phyloP scores from a whole-genome alignment of 2,888 invertebrate species.

The Tenthredo scrophulariae region DNA sequence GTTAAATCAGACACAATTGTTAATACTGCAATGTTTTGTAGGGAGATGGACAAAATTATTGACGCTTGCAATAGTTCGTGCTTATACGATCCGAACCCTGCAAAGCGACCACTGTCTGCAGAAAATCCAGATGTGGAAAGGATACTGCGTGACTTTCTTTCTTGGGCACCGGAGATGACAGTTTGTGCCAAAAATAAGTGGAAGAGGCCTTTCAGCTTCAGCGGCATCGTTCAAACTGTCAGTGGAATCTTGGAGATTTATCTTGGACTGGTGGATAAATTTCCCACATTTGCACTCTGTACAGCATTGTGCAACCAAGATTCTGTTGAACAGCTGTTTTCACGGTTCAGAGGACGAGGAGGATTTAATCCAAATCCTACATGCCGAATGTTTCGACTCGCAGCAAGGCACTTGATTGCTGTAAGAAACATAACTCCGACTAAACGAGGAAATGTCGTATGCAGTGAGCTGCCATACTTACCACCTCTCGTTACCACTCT shows the following conservation, averaged over 20 bases:
- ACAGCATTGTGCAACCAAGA: no score
- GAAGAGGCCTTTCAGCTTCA: constrained; percentile 55
- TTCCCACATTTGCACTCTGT: no score
- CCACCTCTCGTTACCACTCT: background rate
- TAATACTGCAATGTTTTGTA: background rate
- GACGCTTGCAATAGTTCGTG: background rate
- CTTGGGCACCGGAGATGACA: background rate
- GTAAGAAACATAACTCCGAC: constrained; percentile 55
- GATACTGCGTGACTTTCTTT: background rate
- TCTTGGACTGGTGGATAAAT: no score
- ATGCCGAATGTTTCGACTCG: constrained; percentile 55
- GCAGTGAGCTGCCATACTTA: constrained; percentile 46
- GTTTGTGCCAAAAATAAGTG: constrained; percentile 11
- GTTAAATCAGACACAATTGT: no score
- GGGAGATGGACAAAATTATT: background rate
- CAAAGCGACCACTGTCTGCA: background rate
- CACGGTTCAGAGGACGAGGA: constrained; percentile 59
- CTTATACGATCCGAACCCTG: background rate
- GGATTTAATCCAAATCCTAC: constrained; percentile 61
- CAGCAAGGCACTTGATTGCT: constrained; percentile 57
- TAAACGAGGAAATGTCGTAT: constrained; percentile 55
- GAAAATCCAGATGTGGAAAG: background rate
- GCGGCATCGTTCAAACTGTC: constrained; percentile 55
- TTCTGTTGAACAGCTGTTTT: no score
- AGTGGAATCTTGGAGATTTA: no score